phyloP scores from a whole-genome alignment of 2,797 vertebrate genomes.

The Notolepis coatsorum region DNA sequence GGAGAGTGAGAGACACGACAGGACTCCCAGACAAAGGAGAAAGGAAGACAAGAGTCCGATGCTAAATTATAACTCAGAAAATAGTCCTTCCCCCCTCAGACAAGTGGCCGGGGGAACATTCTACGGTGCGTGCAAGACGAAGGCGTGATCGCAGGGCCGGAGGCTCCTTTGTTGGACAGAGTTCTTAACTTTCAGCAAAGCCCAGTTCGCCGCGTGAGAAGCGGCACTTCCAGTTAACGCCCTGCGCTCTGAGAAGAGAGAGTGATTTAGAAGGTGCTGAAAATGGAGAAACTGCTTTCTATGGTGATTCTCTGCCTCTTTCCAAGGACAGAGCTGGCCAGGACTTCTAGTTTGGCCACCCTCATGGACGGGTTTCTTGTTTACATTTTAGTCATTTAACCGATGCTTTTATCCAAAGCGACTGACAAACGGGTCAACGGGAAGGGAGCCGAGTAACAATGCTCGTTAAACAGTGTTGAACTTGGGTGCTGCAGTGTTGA shows the following conservation, averaged over 20 bases:
- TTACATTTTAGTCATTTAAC: too few relatives aligned
- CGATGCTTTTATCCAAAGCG: too few relatives aligned
- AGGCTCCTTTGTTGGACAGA: conserved; percentile 11
- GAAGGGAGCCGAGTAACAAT: too few relatives aligned
- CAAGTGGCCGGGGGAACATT: background rate
- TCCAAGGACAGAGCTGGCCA: conserved; percentile 17
- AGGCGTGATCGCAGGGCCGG: background rate
- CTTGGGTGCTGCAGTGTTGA: too few relatives aligned
- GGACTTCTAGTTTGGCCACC: background rate
- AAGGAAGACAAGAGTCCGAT: background rate
- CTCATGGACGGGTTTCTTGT: too few relatives aligned
- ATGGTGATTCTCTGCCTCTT: background rate
- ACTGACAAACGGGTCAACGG: too few relatives aligned
- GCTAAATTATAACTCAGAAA: background rate
- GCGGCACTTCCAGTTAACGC: conserved; percentile 28
- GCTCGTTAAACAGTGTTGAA: too few relatives aligned
- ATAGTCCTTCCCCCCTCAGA: background rate
- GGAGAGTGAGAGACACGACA: too few relatives aligned
- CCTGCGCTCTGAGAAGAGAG: conserved; percentile 9
- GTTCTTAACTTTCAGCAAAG: conserved; percentile 2
- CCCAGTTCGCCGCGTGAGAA: conserved; percentile 16
- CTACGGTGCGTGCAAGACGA: background rate
- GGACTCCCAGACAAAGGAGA: too few relatives aligned
- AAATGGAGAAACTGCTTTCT: conserved; percentile 32
- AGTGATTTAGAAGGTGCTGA: conserved; percentile 12